Percentiles rank a stretch among this genome's conserved stretches.
Conservation (phyloP, 2,113 vertebrate species). For the Sinocyclocheilus maitianheensis region DNA sequence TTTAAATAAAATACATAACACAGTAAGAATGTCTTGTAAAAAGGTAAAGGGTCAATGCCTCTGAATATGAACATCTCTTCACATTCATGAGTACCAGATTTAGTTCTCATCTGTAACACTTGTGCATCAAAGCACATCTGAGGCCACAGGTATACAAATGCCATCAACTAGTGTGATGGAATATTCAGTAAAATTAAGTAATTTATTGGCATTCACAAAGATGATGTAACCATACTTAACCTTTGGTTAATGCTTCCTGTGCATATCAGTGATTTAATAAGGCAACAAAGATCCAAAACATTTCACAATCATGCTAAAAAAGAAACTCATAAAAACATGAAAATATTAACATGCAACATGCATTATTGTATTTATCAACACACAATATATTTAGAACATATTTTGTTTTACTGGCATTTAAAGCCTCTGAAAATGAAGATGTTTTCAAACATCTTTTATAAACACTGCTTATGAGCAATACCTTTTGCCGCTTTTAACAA, state of each 20-base stretch:
- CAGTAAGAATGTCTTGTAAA: conserved; percentile 14
- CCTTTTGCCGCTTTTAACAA: neutral
- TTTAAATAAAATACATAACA: conserved; percentile 47
- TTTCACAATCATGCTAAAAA: conserved; percentile 42
- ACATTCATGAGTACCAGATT: conserved; percentile 10
- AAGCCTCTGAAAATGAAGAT: conserved; percentile 5
- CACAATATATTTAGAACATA: conserved; percentile 13
- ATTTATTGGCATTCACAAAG: conserved; percentile 23
- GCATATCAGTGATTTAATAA: conserved; percentile 45
- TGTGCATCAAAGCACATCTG: neutral
- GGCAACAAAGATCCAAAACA: conserved; percentile 31
- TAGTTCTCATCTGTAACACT: neutral
- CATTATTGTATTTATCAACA: conserved; percentile 10
- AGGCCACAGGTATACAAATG: conserved; percentile 6
- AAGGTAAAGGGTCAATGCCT: conserved; percentile 26
- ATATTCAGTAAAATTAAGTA: neutral
- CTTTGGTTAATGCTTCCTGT: conserved; percentile 55
- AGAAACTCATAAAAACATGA: neutral
- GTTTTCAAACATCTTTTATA: neutral
- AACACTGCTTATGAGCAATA: neutral
- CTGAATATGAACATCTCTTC: conserved; percentile 12
- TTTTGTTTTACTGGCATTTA: neutral
- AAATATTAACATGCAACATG: conserved; percentile 53
- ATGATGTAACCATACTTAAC: conserved; percentile 18
- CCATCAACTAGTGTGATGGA: neutral